Evolutionary conservation across 2,113 vertebrate species (phyloP).

Genomic region (Gallinago paraguaiae): DNA sequence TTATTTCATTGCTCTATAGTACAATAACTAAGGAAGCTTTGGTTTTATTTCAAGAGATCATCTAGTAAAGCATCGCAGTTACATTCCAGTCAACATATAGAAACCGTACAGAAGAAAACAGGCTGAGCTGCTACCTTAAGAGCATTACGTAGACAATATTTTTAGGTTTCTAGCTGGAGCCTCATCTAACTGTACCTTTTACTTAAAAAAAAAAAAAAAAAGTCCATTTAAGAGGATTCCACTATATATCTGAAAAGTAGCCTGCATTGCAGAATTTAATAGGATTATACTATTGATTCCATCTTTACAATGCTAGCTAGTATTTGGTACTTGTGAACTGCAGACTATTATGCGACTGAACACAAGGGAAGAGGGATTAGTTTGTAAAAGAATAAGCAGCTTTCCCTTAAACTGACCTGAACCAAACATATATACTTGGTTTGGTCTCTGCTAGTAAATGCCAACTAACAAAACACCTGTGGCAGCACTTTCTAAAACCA

Average conservation of each 20-base stretch:
- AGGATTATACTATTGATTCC: constrained; percentile 78
- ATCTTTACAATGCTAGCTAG: constrained; percentile 62
- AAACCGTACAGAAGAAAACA: neutral
- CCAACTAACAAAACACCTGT: constrained; percentile 23
- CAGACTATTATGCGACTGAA: constrained; percentile 64
- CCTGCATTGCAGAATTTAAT: constrained; percentile 75
- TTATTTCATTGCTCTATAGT: neutral
- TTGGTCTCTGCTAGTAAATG: constrained; percentile 58
- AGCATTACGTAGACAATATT: constrained; percentile 2
- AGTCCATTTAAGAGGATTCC: constrained; percentile 75
- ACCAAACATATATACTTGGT: constrained; percentile 31
- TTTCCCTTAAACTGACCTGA: constrained; percentile 58
- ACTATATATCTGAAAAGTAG: constrained; percentile 71
- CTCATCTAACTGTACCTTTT: constrained; percentile 56
- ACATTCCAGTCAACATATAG: neutral
- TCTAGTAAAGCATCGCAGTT: neutral
- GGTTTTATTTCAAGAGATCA: neutral
- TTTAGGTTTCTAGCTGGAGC: constrained; percentile 21
- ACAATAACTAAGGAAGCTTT: neutral
- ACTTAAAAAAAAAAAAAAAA: constrained; percentile 47
- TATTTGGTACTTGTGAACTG: constrained; percentile 61
- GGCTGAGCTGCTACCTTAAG: neutral
- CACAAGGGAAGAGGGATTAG: constrained; percentile 71
- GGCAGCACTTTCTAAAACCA: neutral
- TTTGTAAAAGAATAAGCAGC: constrained; percentile 65